Evolutionary conservation across 2,888 invertebrate genomes (phyloP).

Genomic region (Metalampra italica): DNA sequence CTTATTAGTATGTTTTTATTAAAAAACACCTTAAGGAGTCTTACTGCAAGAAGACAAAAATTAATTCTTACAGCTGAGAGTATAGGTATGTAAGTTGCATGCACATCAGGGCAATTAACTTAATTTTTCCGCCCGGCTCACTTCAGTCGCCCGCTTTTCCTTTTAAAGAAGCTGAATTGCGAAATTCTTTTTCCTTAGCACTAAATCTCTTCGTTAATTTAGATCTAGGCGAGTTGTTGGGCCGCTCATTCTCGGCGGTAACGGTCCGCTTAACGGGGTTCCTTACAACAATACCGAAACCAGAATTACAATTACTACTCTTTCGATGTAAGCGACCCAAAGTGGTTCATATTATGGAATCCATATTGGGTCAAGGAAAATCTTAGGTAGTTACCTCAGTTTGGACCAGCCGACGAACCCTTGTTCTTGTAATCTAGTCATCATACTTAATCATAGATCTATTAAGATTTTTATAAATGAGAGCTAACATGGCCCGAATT

Average conservation of each 20-base stretch:
- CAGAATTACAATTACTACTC: background rate
- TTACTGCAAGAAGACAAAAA: too few relatives aligned
- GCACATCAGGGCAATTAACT: conserved; percentile 3
- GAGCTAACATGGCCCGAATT: too few relatives aligned
- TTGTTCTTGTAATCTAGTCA: too few relatives aligned
- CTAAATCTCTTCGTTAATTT: conserved; percentile 36
- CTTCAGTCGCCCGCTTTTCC: conserved; percentile 14
- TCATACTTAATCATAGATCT: too few relatives aligned
- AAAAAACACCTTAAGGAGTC: too few relatives aligned
- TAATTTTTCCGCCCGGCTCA: conserved; percentile 18
- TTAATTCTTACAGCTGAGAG: too few relatives aligned
- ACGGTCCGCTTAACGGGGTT: conserved; percentile 17
- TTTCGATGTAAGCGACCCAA: background rate
- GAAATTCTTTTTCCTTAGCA: conserved; percentile 23
- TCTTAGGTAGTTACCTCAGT: too few relatives aligned
- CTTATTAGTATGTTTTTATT: too few relatives aligned
- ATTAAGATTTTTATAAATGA: too few relatives aligned
- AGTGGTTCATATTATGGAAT: too few relatives aligned
- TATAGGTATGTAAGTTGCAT: background rate
- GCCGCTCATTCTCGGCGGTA: conserved; percentile 19
- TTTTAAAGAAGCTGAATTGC: conserved; percentile 21
- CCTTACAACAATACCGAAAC: conserved; percentile 9
- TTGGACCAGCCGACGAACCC: too few relatives aligned
- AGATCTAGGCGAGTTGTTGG: conserved; percentile 20
- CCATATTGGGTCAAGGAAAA: too few relatives aligned